These are phyloP conservation scores for Aspidiotus destructor DNA, from an alignment of 2,888 invertebrate genomes.

Conservation along the genomic window DNA sequence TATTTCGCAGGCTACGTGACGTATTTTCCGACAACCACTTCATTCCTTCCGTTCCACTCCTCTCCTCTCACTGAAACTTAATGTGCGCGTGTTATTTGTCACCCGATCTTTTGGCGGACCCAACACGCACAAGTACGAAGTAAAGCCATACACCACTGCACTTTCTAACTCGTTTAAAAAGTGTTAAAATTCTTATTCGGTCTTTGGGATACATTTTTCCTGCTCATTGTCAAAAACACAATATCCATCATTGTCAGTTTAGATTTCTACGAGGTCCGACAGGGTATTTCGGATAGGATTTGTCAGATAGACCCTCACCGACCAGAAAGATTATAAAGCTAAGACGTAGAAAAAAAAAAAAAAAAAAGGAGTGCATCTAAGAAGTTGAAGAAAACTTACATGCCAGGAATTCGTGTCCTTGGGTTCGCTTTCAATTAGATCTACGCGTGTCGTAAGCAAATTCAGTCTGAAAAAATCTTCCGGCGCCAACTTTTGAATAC, in stretches of 20 bases:
- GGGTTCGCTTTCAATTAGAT: too few relatives aligned
- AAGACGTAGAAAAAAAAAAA: too few relatives aligned
- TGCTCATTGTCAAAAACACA: slow-evolving; percentile 26
- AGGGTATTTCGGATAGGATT: too few relatives aligned
- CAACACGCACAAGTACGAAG: neutral
- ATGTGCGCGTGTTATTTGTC: slow-evolving; percentile 20
- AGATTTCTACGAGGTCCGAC: neutral
- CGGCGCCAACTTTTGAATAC: too few relatives aligned
- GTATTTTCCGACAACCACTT: too few relatives aligned
- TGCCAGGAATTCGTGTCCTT: too few relatives aligned
- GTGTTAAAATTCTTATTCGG: slow-evolving; percentile 30
- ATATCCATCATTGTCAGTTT: slow-evolving; percentile 30
- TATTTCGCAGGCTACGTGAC: neutral
- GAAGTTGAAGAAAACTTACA: too few relatives aligned
- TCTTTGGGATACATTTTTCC: slow-evolving; percentile 24
- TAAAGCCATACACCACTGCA: slow-evolving; percentile 5
- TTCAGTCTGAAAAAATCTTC: too few relatives aligned
- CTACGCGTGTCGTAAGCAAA: too few relatives aligned
- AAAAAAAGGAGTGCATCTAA: too few relatives aligned
- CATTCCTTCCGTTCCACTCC: neutral
- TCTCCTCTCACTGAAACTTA: neutral
- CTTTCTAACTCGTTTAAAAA: slow-evolving; percentile 26
- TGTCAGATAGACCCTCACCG: too few relatives aligned
- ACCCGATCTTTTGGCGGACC: neutral
- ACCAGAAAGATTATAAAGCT: too few relatives aligned